Base-by-base conservation (phyloP, 1,140 invertebrate genomes). In the Magallana gigas region DNA sequence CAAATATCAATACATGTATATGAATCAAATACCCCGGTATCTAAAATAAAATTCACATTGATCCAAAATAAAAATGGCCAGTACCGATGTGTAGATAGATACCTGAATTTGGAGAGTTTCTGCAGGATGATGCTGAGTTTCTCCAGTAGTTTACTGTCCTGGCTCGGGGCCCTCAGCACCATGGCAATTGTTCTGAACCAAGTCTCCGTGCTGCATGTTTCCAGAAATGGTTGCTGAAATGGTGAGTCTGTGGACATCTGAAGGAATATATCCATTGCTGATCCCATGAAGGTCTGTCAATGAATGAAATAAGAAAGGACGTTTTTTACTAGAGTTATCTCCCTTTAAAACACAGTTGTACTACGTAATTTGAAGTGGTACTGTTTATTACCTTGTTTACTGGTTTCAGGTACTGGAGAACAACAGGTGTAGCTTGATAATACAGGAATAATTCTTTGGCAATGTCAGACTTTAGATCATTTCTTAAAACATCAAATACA, bases 51-150 rank as follows among this genome's bases (percentile, higher is more conserved):
- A 23, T 0, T 23, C 23, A 0, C 23, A 23, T 23, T 23, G 23
- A 48, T 48, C 36, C 0, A 48, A 48, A 1, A 5, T 48, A 48
- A 48, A 48, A 48, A 48, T 48, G 2, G 36, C 36, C 36, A 48
- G 36, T 48, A 48, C 36, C 36, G 5, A 48, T 5, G 36, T 48
- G 36, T 48, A 48, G 36, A 48, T 48, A 48, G 36, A 48, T 83
- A 83, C 81, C 81, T 57, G 18, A 83, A 11, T 88, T 95, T 95
- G 11, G 94, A 94, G 29, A 95, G 88, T 88, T 95, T 95, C 89
- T 95, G 94, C 0, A 94, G 92, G 29, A 95, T 90, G 83, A 95
- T 93, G 88, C 93, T 94, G 81, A 95, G 90, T 88, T 94, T 93
- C 87, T 95, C 94, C 57, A 94, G 86, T 16, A 94, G 88, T 88